phyloP scores from a whole-genome alignment of 2,888 invertebrate genomes.

The Leptinotarsa peninsularis region DNA sequence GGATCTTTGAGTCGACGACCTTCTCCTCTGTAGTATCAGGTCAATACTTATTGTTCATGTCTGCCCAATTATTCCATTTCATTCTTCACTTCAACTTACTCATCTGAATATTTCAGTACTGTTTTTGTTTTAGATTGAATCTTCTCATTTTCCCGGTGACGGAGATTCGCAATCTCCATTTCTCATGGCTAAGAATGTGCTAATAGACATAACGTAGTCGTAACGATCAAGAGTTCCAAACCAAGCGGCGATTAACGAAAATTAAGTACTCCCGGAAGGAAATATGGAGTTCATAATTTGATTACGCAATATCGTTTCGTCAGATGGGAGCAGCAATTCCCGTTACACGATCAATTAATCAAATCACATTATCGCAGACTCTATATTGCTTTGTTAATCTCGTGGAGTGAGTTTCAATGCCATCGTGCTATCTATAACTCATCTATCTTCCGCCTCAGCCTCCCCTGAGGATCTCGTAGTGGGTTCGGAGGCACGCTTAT shows the following conservation, averaged over 20 bases:
- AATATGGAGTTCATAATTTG: constrained; percentile 7
- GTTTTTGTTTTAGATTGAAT: too few relatives aligned
- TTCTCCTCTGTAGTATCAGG: too few relatives aligned
- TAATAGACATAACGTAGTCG: neutral
- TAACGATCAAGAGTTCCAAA: neutral
- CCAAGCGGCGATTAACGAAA: neutral
- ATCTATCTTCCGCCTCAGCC: constrained; percentile 11
- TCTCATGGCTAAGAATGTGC: too few relatives aligned
- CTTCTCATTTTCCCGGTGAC: too few relatives aligned
- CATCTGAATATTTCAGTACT: too few relatives aligned
- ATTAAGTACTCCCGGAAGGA: neutral
- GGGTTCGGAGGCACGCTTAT: constrained; percentile 11
- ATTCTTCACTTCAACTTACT: too few relatives aligned
- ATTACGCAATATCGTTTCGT: constrained; percentile 7
- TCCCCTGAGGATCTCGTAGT: neutral
- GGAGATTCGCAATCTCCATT: too few relatives aligned
- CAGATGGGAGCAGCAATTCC: constrained; percentile 8
- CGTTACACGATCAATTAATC: constrained; percentile 14
- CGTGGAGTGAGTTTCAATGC: constrained; percentile 11
- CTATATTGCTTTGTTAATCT: constrained; percentile 19
- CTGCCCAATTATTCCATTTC: too few relatives aligned
- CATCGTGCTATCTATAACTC: constrained; percentile 9
- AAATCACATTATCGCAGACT: constrained; percentile 15
- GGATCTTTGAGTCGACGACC: too few relatives aligned
- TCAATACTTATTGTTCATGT: too few relatives aligned